A percentile compares a stretch with the other conserved stretches of the same genome.
These are phyloP conservation scores for Mechanitis mazaeus DNA, from an alignment of 2,888 invertebrate species.

Conservation along the genomic window DNA sequence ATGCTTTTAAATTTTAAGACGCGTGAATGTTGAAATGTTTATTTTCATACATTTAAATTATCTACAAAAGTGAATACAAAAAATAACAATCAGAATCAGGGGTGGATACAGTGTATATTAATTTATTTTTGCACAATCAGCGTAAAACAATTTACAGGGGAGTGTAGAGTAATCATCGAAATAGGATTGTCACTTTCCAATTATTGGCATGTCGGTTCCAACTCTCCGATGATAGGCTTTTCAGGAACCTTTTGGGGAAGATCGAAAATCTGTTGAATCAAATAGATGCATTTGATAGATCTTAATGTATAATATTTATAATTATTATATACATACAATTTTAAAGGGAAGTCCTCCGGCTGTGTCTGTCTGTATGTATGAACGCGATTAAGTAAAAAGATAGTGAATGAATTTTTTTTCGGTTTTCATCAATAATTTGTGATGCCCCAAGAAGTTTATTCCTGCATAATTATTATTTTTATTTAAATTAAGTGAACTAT, in stretches of 20 bases:
- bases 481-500: too few relatives aligned
- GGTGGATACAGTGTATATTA: slow-evolving; percentile 28
- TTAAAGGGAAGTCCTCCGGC: too few relatives aligned
- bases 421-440: too few relatives aligned
- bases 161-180: slow-evolving; percentile 61
- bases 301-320: too few relatives aligned
- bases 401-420: too few relatives aligned
- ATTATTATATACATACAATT: too few relatives aligned
- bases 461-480: too few relatives aligned
- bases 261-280: neutral
- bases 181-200: slow-evolving; percentile 73
- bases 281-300: too few relatives aligned
- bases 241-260: slow-evolving; percentile 26
- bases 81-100: slow-evolving; percentile 19
- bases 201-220: slow-evolving; percentile 55
- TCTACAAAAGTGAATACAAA: slow-evolving; percentile 19
- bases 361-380: too few relatives aligned
- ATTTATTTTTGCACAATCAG: slow-evolving; percentile 36
- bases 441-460: too few relatives aligned
- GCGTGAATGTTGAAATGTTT: neutral
- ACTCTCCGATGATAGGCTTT: slow-evolving; percentile 40
- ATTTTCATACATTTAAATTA: slow-evolving; percentile 15
- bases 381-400: too few relatives aligned
- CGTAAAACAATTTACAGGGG: slow-evolving; percentile 39
- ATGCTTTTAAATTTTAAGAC: too few relatives aligned